Evolutionary conservation across 2,888 invertebrate genomes (phyloP).

Genomic region (Dasysyrphus albostriatus): DNA sequence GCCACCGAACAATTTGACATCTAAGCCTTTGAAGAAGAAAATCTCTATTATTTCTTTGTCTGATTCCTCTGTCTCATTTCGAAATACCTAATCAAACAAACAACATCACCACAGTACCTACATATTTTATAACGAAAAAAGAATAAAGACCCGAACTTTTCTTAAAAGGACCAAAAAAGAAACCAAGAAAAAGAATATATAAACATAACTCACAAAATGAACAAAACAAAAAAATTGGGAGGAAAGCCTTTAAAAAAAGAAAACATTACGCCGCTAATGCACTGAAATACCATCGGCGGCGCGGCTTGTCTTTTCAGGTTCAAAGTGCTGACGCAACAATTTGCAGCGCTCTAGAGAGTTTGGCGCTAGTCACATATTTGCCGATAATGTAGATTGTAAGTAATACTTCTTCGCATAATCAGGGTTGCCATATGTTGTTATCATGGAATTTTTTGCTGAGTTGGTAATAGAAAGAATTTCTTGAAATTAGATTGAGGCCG

Average conservation of each 20-base stretch:
- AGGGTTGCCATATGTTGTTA: background rate
- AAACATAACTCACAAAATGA: conserved; percentile 45
- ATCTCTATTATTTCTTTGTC: conserved; percentile 8
- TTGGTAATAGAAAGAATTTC: too few relatives aligned
- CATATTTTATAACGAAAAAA: background rate
- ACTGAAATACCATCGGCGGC: conserved; percentile 60
- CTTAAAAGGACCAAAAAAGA: conserved; percentile 1
- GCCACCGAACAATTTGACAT: conserved; percentile 75
- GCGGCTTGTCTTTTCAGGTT: conserved; percentile 72
- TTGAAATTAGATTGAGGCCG: too few relatives aligned
- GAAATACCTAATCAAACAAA: conserved; percentile 24
- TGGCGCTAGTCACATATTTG: conserved; percentile 71
- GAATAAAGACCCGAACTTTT: conserved; percentile 1
- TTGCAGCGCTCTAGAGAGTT: conserved; percentile 74
- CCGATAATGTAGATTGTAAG: conserved; percentile 40
- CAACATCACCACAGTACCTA: background rate
- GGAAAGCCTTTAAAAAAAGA: conserved; percentile 50
- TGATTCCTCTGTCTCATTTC: conserved; percentile 22
- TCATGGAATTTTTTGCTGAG: too few relatives aligned
- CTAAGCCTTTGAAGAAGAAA: conserved; percentile 66
- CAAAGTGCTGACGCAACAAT: conserved; percentile 76
- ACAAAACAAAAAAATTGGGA: conserved; percentile 12
- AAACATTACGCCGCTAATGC: conserved; percentile 65
- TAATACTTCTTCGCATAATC: conserved; percentile 19
- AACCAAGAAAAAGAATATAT: conserved; percentile 15